Base-by-base conservation (phyloP, 2,797 vertebrate genomes). In the Phylloscopus collybita region DNA sequence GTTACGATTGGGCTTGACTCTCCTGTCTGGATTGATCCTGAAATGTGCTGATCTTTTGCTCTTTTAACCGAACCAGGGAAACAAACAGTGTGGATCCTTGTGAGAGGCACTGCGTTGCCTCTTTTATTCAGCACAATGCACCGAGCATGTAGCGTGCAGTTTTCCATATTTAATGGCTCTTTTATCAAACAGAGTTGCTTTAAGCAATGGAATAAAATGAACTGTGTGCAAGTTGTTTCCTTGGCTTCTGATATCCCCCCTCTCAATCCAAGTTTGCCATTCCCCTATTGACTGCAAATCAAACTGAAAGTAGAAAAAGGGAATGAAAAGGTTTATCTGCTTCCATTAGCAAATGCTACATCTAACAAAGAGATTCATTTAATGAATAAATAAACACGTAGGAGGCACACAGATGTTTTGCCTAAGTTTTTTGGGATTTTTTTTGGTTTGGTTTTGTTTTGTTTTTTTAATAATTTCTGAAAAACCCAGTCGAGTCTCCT, bases 361-460 rank as follows among this genome's bases (percentile, higher is more conserved):
- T 94, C 90, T 88, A 97, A 82, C 91, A 96, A 95, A 96, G 69
- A 95, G 29, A 91, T 91, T 94, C 53, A 69, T 65, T 75, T 69
- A 88, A 94, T 94, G 92, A 97, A 97, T 93, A 96, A 97, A 95
- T 72, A 97, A 97, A 96, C 44, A 69, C 83, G 64, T 83, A 94
- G 71, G n/a, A 94, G 90, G 78, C 56, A 84, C n/a, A 87, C 76
- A 93, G 91, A 92, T 93, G 83, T 96, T 97, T 97, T 96, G n/a
- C 86, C 65, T 59, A 93, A 91, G 71, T 82, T 72, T 78, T 36
- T 49, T 3, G 11, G 45, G 9, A 21, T 40, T 40, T 40, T 40
- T 40, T 40, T 14, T 45, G 21, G 45, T 2, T 40, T 38, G 8
- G 38, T 38, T 38, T 38, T 38, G 38, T 38, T 38, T 38, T 38